Conservation (phyloP, 2,797 vertebrate genomes). For the Nyctibius grandis region DNA sequence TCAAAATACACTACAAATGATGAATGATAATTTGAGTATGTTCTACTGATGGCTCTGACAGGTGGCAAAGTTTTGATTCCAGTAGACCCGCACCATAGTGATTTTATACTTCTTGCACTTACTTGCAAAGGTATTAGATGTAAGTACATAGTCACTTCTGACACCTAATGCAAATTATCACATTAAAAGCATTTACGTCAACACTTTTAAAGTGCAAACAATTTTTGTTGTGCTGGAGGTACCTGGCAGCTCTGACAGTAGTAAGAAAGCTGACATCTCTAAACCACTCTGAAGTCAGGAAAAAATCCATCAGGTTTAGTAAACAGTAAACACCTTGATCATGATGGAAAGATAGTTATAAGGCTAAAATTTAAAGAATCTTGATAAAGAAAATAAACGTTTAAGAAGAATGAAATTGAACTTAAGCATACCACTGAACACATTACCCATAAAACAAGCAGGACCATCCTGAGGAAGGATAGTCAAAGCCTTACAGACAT, state of each 20-base stretch:
- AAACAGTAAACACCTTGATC: not conserved
- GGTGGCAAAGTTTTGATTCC: not conserved
- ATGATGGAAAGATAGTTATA: not conserved
- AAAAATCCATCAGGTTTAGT: not conserved
- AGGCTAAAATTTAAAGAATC: not conserved
- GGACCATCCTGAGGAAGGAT: not conserved
- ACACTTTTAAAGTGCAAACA: not conserved
- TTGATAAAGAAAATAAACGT: not conserved
- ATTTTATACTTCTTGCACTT: not conserved
- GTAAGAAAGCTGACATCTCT: not conserved
- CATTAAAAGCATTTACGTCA: not conserved
- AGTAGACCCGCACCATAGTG: fast-evolving
- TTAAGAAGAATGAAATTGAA: not conserved
- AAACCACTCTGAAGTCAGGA: not conserved
- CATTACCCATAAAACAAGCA: not conserved
- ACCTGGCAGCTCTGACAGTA: not conserved
- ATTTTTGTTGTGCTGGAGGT: not conserved
- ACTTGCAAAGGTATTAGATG: not conserved
- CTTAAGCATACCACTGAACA: not conserved
- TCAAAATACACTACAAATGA: not conserved
- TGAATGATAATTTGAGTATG: not conserved
- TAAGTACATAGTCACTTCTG: not conserved
- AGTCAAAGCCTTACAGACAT: not conserved
- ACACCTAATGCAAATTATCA: not conserved
- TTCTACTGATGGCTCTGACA: not conserved